Percentiles rank a stretch among this genome's conserved stretches.
Evolutionary conservation across 2,797 vertebrate species (phyloP).

Genomic region (Numenius phaeopus): DNA sequence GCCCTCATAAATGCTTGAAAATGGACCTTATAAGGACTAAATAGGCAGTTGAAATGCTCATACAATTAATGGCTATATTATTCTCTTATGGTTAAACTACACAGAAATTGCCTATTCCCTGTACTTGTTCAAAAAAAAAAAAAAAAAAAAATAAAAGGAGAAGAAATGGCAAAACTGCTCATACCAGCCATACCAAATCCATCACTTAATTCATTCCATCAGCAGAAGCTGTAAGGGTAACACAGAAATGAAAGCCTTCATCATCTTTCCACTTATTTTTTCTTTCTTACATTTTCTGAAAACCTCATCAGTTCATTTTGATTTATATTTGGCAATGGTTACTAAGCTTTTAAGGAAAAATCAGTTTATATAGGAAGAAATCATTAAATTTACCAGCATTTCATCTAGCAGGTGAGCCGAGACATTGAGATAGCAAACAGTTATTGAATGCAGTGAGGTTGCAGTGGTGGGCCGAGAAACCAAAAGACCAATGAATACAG

Average conservation of each 20-base stretch:
- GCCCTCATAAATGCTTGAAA: background rate
- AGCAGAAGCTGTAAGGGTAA: background rate
- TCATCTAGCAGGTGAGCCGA: background rate
- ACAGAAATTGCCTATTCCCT: background rate
- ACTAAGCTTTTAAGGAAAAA: background rate
- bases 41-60: background rate
- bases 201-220: background rate
- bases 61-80: background rate
- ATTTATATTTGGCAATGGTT: background rate
- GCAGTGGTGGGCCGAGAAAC: background rate
- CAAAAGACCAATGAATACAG: background rate
- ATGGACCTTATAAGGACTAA: background rate
- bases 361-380: background rate
- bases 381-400: background rate
- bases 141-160: background rate
- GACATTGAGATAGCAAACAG: background rate
- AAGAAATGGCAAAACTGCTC: background rate
- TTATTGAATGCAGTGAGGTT: fast-evolving
- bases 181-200: background rate
- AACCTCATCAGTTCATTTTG: background rate
- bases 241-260: background rate
- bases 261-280: background rate
- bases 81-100: background rate
- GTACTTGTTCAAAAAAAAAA: background rate
- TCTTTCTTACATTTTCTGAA: background rate